Evolutionary conservation across 1,140 invertebrate genomes (phyloP), one percentile per base, ranked within the genome.

Genomic region (Calephelis nemesis): DNA sequence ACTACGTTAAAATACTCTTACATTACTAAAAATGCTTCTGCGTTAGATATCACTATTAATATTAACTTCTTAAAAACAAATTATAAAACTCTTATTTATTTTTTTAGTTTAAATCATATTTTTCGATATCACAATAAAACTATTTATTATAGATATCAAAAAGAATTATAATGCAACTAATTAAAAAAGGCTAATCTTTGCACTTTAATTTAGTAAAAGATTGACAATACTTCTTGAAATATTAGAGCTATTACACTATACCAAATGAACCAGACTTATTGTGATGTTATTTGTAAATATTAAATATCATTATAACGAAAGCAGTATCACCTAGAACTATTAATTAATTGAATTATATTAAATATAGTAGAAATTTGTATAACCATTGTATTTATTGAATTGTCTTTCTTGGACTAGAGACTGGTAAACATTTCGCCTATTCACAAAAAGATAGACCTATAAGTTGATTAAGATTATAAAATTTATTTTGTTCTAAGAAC

Each of bases 331-430:
- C 63, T 73, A 68, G 74, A 78, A 74, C 74, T 79, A 67, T 68
- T 69, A 71, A 74, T 73, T 67, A 71, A 75, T 76, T 76, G 75
- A 74, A 76, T 80, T 74, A 81, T 76, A 73, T 73, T 70, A 68
- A 73, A 69, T 73, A 82, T 73, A 76, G 64, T 76, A 74, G 69
- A 79, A 64, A 70, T 74, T 45, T 74, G 71, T 78, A 65, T 69
- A 70, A 70, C 74, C 71, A 66, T 74, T 73, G 54, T 65, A 71
- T 70, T 70, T 71, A 73, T 76, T 77, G 75, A 79, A 79, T 81
- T 81, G 81, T 88, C 78, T 90, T 87, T 81, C 76, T 74, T 81
- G 80, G 87, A 90, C 87, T 90, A 90, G 85, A 90, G 78, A 82
- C 77, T 84, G 85, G 87, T 90, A 87, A 88, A 81, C 84, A 39